phyloP scores from a whole-genome alignment of 2,888 invertebrate genomes.

The Pantelozetes paolii region DNA sequence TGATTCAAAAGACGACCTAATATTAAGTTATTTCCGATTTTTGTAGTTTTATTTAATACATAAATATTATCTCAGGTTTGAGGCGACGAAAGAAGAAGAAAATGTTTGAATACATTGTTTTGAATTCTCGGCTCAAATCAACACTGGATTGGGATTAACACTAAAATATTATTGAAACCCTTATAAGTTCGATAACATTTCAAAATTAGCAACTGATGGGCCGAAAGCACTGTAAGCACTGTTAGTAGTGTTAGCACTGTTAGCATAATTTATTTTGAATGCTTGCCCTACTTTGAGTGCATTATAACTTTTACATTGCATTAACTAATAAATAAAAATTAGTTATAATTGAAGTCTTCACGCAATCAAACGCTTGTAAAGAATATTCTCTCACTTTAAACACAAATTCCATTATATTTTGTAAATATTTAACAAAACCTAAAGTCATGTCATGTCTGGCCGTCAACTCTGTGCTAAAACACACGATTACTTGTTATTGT shows the following conservation, averaged over 20 bases:
- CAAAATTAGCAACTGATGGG: conserved; percentile 22
- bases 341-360: background rate
- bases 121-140: background rate
- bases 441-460: too few relatives aligned
- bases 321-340: background rate
- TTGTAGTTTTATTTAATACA: background rate
- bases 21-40: too few relatives aligned
- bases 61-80: background rate
- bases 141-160: background rate
- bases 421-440: too few relatives aligned
- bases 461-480: too few relatives aligned
- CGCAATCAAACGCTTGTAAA: background rate
- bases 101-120: background rate
- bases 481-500: too few relatives aligned
- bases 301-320: conserved; percentile 16
- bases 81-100: background rate
- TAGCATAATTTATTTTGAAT: background rate
- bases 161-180: background rate
- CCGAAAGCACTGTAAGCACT: background rate
- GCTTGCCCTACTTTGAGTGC: conserved; percentile 23
- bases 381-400: background rate
- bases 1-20: background rate
- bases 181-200: conserved; percentile 33
- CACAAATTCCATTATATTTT: too few relatives aligned
- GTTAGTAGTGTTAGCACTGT: too few relatives aligned